Evolutionary conservation across 2,113 vertebrate genomes (phyloP).

Genomic region (Erinaceus europaeus): DNA sequence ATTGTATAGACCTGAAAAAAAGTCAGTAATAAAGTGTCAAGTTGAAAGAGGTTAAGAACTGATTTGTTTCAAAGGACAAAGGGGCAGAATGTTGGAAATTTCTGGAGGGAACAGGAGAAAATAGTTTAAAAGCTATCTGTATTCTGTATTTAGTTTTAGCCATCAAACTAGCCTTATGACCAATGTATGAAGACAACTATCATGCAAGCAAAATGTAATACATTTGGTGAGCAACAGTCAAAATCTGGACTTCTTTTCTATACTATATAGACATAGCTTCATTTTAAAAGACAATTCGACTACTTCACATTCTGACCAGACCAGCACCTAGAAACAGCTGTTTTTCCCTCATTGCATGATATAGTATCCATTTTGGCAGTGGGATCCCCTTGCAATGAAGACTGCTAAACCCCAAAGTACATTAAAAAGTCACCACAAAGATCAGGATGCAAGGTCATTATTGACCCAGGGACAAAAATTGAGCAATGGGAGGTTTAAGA

Average conservation of each 20-base stretch:
- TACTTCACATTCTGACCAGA: neutral
- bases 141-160: neutral
- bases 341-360: constrained; percentile 14
- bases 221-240: constrained; percentile 1
- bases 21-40: constrained; percentile 16
- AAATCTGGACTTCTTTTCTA: neutral
- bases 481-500: constrained; percentile 18
- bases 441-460: neutral
- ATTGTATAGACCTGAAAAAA: neutral
- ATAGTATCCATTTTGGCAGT: neutral
- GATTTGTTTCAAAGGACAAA: constrained; percentile 10
- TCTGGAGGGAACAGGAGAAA: neutral
- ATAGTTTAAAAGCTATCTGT: neutral
- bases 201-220: neutral
- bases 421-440: neutral
- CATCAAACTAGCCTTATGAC: neutral
- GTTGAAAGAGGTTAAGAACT: neutral
- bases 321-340: neutral
- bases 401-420: neutral
- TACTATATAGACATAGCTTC: neutral
- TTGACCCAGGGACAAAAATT: constrained; percentile 1
- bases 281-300: neutral
- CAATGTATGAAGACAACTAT: neutral
- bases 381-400: constrained; percentile 28
- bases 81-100: constrained; percentile 1